phyloP scores from a whole-genome alignment of 1,140 invertebrate genomes.

The Hetaerina americana region DNA sequence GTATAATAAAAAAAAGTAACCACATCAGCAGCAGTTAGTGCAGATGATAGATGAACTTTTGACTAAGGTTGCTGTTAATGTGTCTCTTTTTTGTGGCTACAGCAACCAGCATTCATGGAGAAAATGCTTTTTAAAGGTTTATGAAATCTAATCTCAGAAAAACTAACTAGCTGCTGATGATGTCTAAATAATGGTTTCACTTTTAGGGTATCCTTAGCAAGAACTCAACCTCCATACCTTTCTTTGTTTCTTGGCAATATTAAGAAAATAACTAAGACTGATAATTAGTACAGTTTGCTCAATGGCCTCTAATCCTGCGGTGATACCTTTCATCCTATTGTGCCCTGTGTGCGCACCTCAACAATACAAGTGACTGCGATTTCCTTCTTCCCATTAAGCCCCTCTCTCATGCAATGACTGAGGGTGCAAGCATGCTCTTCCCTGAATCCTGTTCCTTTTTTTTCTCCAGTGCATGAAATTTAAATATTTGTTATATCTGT shows the following conservation, averaged over 20 bases:
- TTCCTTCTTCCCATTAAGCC: background rate
- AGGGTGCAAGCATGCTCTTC: background rate
- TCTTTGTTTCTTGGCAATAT: background rate
- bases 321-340: background rate
- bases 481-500: background rate
- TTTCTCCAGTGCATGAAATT: background rate
- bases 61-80: background rate
- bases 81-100: background rate
- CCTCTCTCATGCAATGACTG: background rate
- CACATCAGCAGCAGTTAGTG: background rate
- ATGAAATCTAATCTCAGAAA: background rate
- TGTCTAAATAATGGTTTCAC: background rate
- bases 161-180: background rate
- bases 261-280: background rate
- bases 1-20: background rate
- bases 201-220: background rate
- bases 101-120: too few species aligned
- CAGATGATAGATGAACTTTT: background rate
- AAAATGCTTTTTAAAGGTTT: too few species aligned
- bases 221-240: background rate
- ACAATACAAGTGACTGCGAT: background rate
- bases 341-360: background rate
- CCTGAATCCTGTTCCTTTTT: background rate
- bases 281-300: background rate
- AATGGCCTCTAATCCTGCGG: background rate